Evolutionary conservation across 92 coral and sea anemone genomes (phyloP), one percentile per base, ranked within the genome.

Genomic region (Parazoanthus atlanticus): DNA sequence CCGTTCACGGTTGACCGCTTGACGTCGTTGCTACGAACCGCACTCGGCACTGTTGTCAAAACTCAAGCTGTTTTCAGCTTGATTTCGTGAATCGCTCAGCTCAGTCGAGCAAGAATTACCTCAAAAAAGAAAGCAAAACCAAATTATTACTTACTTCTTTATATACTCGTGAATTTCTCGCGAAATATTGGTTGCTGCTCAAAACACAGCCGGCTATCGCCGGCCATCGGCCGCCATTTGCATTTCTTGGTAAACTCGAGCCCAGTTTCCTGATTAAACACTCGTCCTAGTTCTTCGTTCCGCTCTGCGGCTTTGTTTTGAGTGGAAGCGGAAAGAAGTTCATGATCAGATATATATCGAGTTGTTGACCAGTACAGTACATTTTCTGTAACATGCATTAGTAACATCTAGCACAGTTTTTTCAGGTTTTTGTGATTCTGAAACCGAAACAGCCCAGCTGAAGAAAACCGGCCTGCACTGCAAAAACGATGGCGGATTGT

Each of bases 211-310:
- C 43, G 43, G 43, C 43, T 0, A 40, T 40, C 43, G 3, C n/a
- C n/a, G 21, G 5, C 23, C 34, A 72, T 17, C 29, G 56, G 75
- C 86, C 47, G 77, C 86, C 86, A 82, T 82, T 67, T 82, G 38
- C 58, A 82, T 82, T 82, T 67, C 41, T 28, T 2, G 43, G 65
- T 67, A 83, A 67, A 83, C 86, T 83, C 13, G 86, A 49, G 34
- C 86, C 86, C 77, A 83, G 86, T 28, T 46, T 69, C 28, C 76
- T 16, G 9, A 6, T 6, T 8, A n/a, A 69, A 31, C 23, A 31
- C 61, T 66, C 86, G 86, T 15, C 77, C 76, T 25, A 65, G 21
- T 80, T 80, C 19, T 80, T 80, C 19, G 28, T 26, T 54, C 36
- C 4, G 78, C 7, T 2, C 38, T 33, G 78, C 78, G 38, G 1